phyloP scores from a whole-genome alignment of 64 coral and sea anemone genomes.

The Dendrophyllia cribrosa region DNA sequence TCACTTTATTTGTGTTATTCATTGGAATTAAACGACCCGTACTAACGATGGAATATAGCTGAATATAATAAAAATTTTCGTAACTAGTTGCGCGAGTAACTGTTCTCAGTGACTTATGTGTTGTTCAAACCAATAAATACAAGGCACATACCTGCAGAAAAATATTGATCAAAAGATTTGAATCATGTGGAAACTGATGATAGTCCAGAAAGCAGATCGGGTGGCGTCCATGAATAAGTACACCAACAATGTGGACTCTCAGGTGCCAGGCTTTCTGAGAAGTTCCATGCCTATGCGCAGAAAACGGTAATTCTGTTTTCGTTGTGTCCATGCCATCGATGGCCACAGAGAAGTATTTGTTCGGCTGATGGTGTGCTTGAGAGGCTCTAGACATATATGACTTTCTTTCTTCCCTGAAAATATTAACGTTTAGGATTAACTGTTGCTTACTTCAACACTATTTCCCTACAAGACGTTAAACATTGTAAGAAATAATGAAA shows the following conservation, averaged over 20 bases:
- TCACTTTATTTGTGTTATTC: too few relatives aligned
- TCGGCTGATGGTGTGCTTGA: constrained; percentile 15
- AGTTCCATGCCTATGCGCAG: neutral
- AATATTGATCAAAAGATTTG: constrained; percentile 3
- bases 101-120: neutral
- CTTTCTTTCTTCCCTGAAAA: constrained; percentile 36
- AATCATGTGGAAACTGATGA: constrained; percentile 45
- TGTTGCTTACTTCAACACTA: too few relatives aligned
- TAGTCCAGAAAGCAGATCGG: constrained; percentile 56
- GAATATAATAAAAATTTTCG: neutral
- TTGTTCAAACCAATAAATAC: neutral
- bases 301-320: constrained; percentile 53
- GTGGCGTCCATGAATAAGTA: constrained; percentile 49
- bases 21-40: too few relatives aligned
- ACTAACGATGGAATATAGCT: neutral
- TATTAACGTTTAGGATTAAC: too few relatives aligned
- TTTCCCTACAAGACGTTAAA: too few relatives aligned
- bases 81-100: neutral
- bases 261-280: constrained; percentile 10
- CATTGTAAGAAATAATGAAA: too few relatives aligned
- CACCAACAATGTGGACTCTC: constrained; percentile 46
- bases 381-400: neutral
- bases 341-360: constrained; percentile 52
- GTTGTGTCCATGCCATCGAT: constrained; percentile 74
- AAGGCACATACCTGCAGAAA: neutral